Conservation (phyloP, 2,888 invertebrate species). For the Teleiodes luculella region DNA sequence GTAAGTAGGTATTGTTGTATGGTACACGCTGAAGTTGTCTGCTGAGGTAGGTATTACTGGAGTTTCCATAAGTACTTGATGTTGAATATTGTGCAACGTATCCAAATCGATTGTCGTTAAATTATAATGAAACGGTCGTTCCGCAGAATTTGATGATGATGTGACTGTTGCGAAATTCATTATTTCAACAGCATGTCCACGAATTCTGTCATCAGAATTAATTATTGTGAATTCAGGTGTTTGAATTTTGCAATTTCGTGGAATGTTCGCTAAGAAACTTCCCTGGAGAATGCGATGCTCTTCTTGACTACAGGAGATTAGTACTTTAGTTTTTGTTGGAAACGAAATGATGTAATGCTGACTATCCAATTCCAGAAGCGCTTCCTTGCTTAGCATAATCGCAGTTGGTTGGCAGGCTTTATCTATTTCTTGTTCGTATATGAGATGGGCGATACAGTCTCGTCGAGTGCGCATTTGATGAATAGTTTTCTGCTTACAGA, state of each 20-base stretch:
- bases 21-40: constrained; percentile 7
- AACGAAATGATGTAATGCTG: constrained; percentile 17
- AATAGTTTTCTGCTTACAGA: constrained; percentile 17
- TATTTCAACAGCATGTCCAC: constrained; percentile 11
- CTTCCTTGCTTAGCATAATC: constrained; percentile 13
- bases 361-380: constrained; percentile 16
- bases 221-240: constrained; percentile 15
- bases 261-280: constrained; percentile 15
- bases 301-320: constrained; percentile 13
- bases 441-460: constrained; percentile 11
- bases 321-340: constrained; percentile 13
- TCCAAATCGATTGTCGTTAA: constrained; percentile 16
- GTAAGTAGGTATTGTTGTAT: constrained; percentile 17
- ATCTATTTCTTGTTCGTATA: constrained; percentile 1
- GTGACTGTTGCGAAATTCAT: background rate
- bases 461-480: background rate
- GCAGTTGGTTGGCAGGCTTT: constrained; percentile 7
- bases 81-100: constrained; percentile 14
- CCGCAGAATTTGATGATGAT: no score
- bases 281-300: constrained; percentile 7
- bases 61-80: constrained; percentile 14
- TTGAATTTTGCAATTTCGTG: constrained; percentile 14
- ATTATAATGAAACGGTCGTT: constrained; percentile 3
- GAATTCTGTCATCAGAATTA: constrained; percentile 14
- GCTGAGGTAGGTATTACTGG: background rate